Evolutionary conservation across 2,113 vertebrate species (phyloP), one percentile per base, ranked within the genome.

Genomic region (Hippoglossus stenolepis): DNA sequence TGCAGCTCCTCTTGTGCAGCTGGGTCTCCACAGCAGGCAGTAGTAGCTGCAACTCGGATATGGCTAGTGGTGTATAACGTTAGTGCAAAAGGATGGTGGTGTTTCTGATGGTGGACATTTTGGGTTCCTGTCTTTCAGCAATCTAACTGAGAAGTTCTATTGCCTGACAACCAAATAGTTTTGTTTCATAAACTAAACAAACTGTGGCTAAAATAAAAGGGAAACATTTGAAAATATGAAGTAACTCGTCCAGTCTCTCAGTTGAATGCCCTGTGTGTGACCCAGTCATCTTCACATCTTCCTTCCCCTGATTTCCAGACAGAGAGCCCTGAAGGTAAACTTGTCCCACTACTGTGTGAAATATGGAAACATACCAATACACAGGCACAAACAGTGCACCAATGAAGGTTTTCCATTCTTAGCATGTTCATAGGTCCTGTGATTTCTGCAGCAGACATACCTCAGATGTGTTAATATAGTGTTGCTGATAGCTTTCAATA

Each of bases 281-380:
- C 26, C 58, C 58, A 18, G 26, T 60, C 58, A 60, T 60, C 15
- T 51, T 51, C 58, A 38, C 26, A 31, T 31, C 26, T 18, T 8
- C 7, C 24, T 31, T 61, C 17, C 59, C 28, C 59, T 20, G 59
- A 61, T 24, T 35, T 61, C 59, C 28, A 35, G 59, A 24, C 28
- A 61, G 26, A 61, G 59, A 31, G 26, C 28, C 5, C 59, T n/a
- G 31, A 62, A 35, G 18, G 14, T 26, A 62, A 35, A 62, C 31
- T 11, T 62, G 28, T 62, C 59, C 59, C 59, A 62, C 18, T 20
- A 38, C 31, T 20, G 31, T 62, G 59, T 62, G 28, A 35, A 62
- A 62, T 38, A 62, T n/a, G 15, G 59, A n/a, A 38, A 62, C 59
- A 62, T 35, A 60, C 24, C 58, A 60, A 60, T 20, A 31, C 15